phyloP scores from a whole-genome alignment of 2,113 vertebrate species.

The Hippocampus guttulatus region DNA sequence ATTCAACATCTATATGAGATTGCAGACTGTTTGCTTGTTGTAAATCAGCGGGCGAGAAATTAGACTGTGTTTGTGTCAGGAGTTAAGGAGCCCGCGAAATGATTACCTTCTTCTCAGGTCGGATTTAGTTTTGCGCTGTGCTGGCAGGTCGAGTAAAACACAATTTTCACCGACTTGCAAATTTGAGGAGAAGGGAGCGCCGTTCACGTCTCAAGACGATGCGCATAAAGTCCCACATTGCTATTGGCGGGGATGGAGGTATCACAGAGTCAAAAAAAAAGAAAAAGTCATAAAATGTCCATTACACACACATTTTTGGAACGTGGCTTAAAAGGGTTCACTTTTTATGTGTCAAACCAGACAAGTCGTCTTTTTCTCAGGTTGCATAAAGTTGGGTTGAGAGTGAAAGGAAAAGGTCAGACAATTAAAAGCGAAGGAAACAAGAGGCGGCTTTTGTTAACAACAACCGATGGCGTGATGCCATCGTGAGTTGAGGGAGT shows the following conservation, averaged over 20 bases:
- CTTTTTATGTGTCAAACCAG: conserved; percentile 32
- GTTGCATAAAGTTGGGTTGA: neutral
- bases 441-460: neutral
- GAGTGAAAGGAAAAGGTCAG: neutral
- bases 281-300: too few relatives aligned
- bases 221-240: neutral
- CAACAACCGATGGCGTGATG: too few relatives aligned
- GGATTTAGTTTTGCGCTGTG: neutral
- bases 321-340: neutral
- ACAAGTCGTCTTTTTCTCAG: neutral
- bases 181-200: neutral
- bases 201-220: neutral
- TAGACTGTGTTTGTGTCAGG: conserved; percentile 33
- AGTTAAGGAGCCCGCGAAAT: neutral
- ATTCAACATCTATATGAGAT: conserved; percentile 31
- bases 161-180: neutral
- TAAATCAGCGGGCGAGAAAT: conserved; percentile 38
- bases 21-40: conserved; percentile 32
- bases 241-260: neutral
- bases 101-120: neutral
- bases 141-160: neutral
- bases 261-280: too few relatives aligned
- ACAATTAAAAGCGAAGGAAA: neutral
- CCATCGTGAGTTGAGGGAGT: neutral
- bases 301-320: neutral